Percentiles rank a stretch among this genome's conserved stretches.
These are phyloP conservation scores for Jaculus jaculus DNA, from an alignment of 2,113 vertebrate genomes.

Conservation along the genomic window DNA sequence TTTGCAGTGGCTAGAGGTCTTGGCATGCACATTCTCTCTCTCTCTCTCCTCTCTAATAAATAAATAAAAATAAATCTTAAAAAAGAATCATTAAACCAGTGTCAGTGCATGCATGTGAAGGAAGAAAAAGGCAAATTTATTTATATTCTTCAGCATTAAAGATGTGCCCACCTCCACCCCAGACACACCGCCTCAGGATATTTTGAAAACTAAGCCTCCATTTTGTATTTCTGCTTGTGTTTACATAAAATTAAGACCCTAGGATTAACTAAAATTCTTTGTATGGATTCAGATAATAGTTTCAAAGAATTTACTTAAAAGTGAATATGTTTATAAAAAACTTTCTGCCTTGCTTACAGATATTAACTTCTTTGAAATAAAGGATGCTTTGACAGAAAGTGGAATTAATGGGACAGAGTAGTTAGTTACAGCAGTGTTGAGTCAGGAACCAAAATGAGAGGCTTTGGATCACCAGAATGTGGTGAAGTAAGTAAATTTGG, in stretches of 20 bases:
- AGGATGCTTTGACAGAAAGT: not conserved
- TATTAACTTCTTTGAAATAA: conserved; percentile 30
- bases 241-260: not conserved
- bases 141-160: not conserved
- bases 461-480: not conserved
- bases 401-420: not conserved
- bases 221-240: not conserved
- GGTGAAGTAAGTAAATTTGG: not conserved
- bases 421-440: not conserved
- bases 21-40: no score
- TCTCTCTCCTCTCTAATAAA: no score
- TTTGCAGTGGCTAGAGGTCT: no score
- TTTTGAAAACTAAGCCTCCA: conserved; percentile 12
- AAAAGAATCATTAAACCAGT: not conserved
- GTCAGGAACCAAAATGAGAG: not conserved
- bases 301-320: not conserved
- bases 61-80: no score
- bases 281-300: not conserved
- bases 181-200: not conserved
- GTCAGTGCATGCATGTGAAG: not conserved
- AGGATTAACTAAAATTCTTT: not conserved
- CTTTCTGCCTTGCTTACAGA: not conserved
- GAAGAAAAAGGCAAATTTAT: not conserved
- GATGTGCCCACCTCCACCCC: not conserved
- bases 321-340: conserved; percentile 10